Percentiles rank a stretch among this genome's conserved stretches.
phyloP scores from a whole-genome alignment of 2,797 vertebrate species.

The Antrozous pallidus region DNA sequence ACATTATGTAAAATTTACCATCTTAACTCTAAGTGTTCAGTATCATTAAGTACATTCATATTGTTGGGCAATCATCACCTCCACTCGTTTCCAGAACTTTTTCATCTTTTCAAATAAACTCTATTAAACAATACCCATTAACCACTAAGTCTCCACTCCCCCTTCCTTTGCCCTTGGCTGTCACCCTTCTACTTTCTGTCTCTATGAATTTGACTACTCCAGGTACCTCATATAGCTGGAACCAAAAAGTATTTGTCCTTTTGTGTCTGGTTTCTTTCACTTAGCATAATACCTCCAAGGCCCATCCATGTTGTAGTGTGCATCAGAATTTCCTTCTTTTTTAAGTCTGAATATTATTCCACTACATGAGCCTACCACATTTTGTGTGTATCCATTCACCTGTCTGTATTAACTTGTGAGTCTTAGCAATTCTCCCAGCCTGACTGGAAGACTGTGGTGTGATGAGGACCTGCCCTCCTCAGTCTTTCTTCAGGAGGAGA shows the following conservation, averaged over 20 bases:
- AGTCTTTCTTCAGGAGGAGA: background rate
- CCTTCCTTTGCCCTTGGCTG: background rate
- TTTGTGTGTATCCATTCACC: background rate
- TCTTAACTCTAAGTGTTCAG: background rate
- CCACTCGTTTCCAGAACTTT: background rate
- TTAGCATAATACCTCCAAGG: background rate
- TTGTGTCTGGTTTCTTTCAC: background rate
- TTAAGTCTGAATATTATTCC: background rate
- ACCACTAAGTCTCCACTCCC: background rate
- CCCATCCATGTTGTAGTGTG: fast-evolving
- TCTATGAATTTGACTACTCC: background rate
- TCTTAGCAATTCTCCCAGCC: background rate
- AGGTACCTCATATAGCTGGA: background rate
- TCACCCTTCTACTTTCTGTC: background rate
- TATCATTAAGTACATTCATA: background rate
- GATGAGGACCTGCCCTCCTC: background rate
- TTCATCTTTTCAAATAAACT: background rate
- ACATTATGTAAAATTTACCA: background rate
- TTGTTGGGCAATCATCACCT: fast-evolving
- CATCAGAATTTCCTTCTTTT: background rate
- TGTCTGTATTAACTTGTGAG: background rate
- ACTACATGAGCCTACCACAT: fast-evolving
- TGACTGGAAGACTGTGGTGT: background rate
- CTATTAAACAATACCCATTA: background rate
- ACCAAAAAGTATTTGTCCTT: background rate